Evolutionary conservation across 2,113 vertebrate species (phyloP), one percentile per base, ranked within the genome.

Genomic region (Pelmatolapia mariae): DNA sequence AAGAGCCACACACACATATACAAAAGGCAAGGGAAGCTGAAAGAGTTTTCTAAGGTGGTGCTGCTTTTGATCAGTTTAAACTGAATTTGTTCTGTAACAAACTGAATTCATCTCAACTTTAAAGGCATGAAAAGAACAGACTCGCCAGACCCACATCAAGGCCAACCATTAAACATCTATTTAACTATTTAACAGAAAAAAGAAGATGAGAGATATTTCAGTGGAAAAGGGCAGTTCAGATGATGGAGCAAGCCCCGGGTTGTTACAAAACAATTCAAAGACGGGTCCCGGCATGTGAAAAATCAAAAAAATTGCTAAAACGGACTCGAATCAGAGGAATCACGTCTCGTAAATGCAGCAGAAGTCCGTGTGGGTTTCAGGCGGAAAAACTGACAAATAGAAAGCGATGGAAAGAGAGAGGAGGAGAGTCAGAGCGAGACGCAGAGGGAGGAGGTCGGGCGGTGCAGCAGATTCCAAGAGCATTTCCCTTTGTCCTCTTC

Each of bases 401-500:
- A 61, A 66, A 90, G 73, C 53, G 78, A 89, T 12, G 22, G 52
- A 79, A 24, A 83, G 31, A 86, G 22, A 85, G 43, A 81, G 40
- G 5, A 86, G 11, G 45, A 71, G 36, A 59, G 31, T 59, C 53
- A 47, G 47, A 88, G 78, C 18, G 83, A 79, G 84, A 80, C 19
- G 29, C 26, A 38, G 63, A 85, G 87, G 76, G 50, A 73, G 81
- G 45, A 86, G 86, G 83, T 80, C 29, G 78, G 68, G 73, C 5
- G 4, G 33, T 4, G 31, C 13, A 68, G 82, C 63, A 53, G 63
- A 93, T 86, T 85, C 52, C 90, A 84, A 88, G 83, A 84, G 83
- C 10, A 66, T 68, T 52, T 82, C 13, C 85, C 57, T 93, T 94
- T 87, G 87, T 92, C 89, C 90, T 86, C 81, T 84, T 87, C 40